phyloP scores from a whole-genome alignment of 2,888 invertebrate species.

The Pheosia tremula region DNA sequence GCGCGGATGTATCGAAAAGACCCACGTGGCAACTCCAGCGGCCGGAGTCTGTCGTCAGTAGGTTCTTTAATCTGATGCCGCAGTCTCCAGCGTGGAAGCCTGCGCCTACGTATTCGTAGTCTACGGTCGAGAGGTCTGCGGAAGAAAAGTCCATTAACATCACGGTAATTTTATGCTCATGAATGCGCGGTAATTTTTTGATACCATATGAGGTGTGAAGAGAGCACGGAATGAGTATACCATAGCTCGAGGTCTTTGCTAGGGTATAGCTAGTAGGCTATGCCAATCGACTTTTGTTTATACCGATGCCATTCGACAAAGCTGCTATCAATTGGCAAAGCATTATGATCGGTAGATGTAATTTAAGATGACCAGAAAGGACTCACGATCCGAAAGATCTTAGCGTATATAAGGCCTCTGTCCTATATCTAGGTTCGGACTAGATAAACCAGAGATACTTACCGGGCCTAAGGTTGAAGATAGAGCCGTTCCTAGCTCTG shows the following conservation, averaged over 20 bases:
- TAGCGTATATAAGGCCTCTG: no score
- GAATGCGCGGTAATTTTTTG: no score
- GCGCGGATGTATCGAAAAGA: slow-evolving; percentile 24
- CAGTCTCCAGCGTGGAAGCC: slow-evolving; percentile 76
- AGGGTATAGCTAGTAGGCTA: no score
- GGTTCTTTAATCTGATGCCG: slow-evolving; percentile 51
- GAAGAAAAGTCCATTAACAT: neutral
- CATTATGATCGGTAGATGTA: no score
- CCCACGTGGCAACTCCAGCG: slow-evolving; percentile 73
- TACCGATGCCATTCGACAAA: no score
- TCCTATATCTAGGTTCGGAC: neutral
- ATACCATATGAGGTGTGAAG: no score
- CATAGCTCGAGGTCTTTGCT: no score
- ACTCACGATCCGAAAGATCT: no score
- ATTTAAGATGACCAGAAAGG: no score
- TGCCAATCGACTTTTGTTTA: no score
- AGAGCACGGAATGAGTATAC: no score
- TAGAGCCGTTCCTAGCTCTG: slow-evolving; percentile 63
- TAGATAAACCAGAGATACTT: slow-evolving; percentile 24
- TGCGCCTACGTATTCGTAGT: slow-evolving; percentile 59
- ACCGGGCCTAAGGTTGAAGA: slow-evolving; percentile 64
- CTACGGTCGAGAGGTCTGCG: slow-evolving; percentile 42
- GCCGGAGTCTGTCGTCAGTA: slow-evolving; percentile 50
- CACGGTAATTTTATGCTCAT: neutral
- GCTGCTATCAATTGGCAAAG: no score